phyloP scores from a whole-genome alignment of 2,888 invertebrate genomes.

The Caenorhabditis drosophilae region DNA sequence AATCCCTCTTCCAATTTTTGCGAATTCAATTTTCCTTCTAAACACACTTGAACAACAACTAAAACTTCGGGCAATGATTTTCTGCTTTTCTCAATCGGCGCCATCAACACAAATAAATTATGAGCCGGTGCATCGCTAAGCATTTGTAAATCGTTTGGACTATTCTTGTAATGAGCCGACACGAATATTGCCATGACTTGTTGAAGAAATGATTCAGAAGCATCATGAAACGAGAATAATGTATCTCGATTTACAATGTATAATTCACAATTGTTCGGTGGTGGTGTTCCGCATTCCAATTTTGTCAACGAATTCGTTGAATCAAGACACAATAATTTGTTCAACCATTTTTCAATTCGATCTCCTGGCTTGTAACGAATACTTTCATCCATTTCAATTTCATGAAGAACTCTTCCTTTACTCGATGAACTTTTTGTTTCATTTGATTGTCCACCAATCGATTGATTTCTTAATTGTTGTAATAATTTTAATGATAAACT shows the following conservation, averaged over 20 bases:
- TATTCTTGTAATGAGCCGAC: conserved; percentile 98
- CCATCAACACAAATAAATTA: conserved; percentile 90
- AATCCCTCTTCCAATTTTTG: conserved; percentile 80
- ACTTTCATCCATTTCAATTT: conserved; percentile 83
- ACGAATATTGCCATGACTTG: conserved; percentile 90
- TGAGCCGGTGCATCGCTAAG: conserved; percentile 98
- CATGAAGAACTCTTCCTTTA: conserved; percentile 70
- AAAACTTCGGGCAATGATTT: conserved; percentile 78
- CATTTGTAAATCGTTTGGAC: conserved; percentile 94
- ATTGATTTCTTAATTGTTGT: conserved; percentile 79
- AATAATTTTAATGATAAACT: conserved; percentile 92
- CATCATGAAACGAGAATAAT: conserved; percentile 92
- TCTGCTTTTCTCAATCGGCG: conserved; percentile 77
- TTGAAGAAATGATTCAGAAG: conserved; percentile 83
- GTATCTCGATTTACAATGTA: conserved; percentile 80
- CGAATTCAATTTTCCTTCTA: conserved; percentile 77
- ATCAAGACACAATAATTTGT: conserved; percentile 87
- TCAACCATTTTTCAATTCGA: conserved; percentile 85
- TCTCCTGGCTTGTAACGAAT: conserved; percentile 82
- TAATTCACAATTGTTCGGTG: conserved; percentile 86
- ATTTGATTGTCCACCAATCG: conserved; percentile 40
- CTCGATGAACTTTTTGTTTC: conserved; percentile 33
- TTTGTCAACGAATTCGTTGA: conserved; percentile 71
- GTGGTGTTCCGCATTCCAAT: conserved; percentile 79
- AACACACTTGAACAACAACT: conserved; percentile 73